These are phyloP conservation scores for Chesias legatella DNA, from an alignment of 2,888 invertebrate genomes.

Conservation along the genomic window DNA sequence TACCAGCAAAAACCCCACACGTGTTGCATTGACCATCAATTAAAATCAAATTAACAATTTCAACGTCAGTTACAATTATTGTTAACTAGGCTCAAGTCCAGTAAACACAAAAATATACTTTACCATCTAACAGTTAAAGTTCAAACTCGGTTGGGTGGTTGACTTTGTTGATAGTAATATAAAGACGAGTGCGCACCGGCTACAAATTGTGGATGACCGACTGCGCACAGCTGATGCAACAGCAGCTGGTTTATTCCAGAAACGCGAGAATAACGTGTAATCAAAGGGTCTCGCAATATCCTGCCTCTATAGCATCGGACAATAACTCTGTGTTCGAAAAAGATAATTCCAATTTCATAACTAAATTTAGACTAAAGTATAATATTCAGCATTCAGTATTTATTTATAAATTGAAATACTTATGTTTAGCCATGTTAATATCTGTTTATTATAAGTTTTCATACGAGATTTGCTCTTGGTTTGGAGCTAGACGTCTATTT, in stretches of 20 bases:
- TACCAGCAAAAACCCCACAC: conserved; percentile 30
- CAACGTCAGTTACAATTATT: conserved; percentile 50
- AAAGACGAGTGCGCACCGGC: conserved; percentile 55
- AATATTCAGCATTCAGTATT: too few relatives aligned
- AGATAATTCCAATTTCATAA: too few relatives aligned
- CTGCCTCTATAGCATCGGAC: too few relatives aligned
- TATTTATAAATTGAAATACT: too few relatives aligned
- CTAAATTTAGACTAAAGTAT: too few relatives aligned
- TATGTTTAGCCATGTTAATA: too few relatives aligned
- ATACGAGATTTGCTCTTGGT: too few relatives aligned
- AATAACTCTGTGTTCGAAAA: too few relatives aligned
- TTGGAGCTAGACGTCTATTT: too few relatives aligned
- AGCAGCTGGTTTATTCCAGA: conserved; percentile 1
- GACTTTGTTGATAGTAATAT: conserved; percentile 16
- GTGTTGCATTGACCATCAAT: conserved; percentile 54
- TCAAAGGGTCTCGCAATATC: too few relatives aligned
- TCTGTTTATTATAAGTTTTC: too few relatives aligned
- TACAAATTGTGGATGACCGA: conserved; percentile 66
- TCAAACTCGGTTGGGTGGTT: conserved; percentile 1
- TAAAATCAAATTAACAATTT: conserved; percentile 64
- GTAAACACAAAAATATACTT: conserved; percentile 1
- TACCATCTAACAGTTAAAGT: conserved; percentile 2
- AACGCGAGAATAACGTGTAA: too few relatives aligned
- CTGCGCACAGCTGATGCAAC: conserved; percentile 3
- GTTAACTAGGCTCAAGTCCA: conserved; percentile 26